Evolutionary conservation across 1,140 invertebrate species (phyloP).

Genomic region (Leptinotarsa texana): DNA sequence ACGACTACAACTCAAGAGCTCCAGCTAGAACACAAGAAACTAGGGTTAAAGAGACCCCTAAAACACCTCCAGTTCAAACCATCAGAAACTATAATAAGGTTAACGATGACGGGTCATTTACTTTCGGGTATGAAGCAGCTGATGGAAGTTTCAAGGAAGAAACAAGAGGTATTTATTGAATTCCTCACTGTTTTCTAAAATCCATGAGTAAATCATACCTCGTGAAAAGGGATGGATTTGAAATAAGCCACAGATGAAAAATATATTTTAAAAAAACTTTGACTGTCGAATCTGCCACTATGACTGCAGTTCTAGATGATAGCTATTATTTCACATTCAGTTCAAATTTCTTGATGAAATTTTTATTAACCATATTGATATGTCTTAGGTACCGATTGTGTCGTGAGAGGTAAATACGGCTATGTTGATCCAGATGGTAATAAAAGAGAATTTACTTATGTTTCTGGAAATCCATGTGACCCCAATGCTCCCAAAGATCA

Average conservation of each 20-base stretch:
- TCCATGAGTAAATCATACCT: too few species aligned
- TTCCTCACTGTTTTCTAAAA: too few species aligned
- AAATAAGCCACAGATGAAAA: too few species aligned
- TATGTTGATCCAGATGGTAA: constrained; percentile 88
- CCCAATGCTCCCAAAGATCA: constrained; percentile 74
- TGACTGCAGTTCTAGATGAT: neutral
- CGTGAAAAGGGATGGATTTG: too few species aligned
- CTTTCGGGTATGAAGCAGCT: constrained; percentile 85
- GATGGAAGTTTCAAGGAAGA: constrained; percentile 91
- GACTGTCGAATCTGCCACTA: too few species aligned
- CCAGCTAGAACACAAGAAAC: constrained; percentile 37
- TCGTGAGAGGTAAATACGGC: constrained; percentile 85
- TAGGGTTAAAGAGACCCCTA: constrained; percentile 64
- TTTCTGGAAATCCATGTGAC: constrained; percentile 88
- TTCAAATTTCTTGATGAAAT: neutral
- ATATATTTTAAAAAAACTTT: too few species aligned
- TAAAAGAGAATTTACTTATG: constrained; percentile 85
- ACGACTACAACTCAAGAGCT: constrained; percentile 47
- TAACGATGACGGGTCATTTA: constrained; percentile 84
- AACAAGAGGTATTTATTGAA: constrained; percentile 61
- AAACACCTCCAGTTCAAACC: constrained; percentile 74
- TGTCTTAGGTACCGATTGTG: constrained; percentile 72
- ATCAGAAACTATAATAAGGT: constrained; percentile 81
- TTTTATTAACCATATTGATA: too few species aligned
- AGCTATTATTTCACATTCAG: neutral